Conservation (phyloP, 2,888 invertebrate species). For the Macrosiphum euphorbiae region DNA sequence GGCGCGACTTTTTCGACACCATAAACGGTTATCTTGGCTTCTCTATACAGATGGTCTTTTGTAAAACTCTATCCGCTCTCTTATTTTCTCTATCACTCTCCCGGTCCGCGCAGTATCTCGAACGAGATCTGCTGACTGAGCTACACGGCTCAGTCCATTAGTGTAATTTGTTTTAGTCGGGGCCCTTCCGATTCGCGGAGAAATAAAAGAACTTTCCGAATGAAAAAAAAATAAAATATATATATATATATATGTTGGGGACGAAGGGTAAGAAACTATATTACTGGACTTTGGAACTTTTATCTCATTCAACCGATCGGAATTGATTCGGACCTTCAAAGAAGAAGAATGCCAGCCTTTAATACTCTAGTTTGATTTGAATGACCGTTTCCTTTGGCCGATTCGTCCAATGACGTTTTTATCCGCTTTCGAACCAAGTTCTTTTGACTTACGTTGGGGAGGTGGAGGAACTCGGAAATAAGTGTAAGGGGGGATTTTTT, state of each 20-base stretch:
- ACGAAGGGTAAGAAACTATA: slow-evolving; percentile 47
- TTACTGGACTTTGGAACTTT: slow-evolving; percentile 63
- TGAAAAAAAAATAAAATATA: slow-evolving; percentile 8
- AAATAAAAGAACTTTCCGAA: slow-evolving; percentile 64
- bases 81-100: neutral
- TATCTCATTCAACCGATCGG: slow-evolving; percentile 64
- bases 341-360: slow-evolving; percentile 46
- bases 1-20: slow-evolving; percentile 49
- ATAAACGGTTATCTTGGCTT: slow-evolving; percentile 54
- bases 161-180: slow-evolving; percentile 63
- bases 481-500: neutral
- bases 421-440: slow-evolving; percentile 20
- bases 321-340: slow-evolving; percentile 63
- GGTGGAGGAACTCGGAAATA: neutral
- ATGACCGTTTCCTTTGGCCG: slow-evolving; percentile 61
- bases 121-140: slow-evolving; percentile 59
- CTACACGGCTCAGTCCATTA: slow-evolving; percentile 51
- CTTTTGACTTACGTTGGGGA: neutral
- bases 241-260: neutral
- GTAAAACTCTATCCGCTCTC: slow-evolving; percentile 22
- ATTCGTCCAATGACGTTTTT: slow-evolving; percentile 49
- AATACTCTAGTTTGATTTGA: slow-evolving; percentile 59
- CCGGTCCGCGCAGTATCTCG: slow-evolving; percentile 21
- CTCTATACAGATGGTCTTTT: slow-evolving; percentile 45
- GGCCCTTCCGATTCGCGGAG: slow-evolving; percentile 12